Base-by-base conservation (phyloP, 2,113 vertebrate genomes). In the Vicugna pacos region DNA sequence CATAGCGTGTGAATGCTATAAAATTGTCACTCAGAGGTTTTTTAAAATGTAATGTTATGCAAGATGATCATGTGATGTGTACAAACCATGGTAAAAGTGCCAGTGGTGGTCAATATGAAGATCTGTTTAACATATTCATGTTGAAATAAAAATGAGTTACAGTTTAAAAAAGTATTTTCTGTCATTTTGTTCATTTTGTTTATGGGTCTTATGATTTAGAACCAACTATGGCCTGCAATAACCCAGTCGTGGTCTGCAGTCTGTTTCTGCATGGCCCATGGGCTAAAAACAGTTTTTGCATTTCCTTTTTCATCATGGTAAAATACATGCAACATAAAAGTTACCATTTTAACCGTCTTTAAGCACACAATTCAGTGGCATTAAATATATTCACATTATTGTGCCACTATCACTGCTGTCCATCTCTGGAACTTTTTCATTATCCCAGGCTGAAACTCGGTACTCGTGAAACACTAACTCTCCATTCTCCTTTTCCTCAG, bases 1-100 rank as follows among this genome's bases (percentile, higher is more conserved):
- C 98, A 98, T 98, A 98, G 98, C 98, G 98, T 98, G 98, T 98
- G 98, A 99, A 98, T 98, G 98, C 98, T 98, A 98, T 97, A 97
- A 98, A 98, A 98, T 98, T 98, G 98, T 99, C 99, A 99, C 98
- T 98, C 98, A 99, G 98, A 98, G 99, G 98, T 99, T 99, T 99
- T 99, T 99, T 99, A 98, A 99, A 99, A 98, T 99, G 99, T 99
- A 99, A 99, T 99, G 99, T 99, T 99, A 99, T 99, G 99, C 98
- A 98, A 99, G 98, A 98, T 99, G 98, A 99, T 99, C 99, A 99
- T 99, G 99, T 99, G 99, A 99, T 99, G 99, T 99, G 99, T 99
- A 99, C 98, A 99, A 99, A 99, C 98, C 99, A 99, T 99, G 99
- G 99, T 99, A 99, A 99, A 99, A 99, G 99, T 99, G 99, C 99